A percentile compares a stretch with the other conserved stretches of the same genome.
These are phyloP conservation scores for Dipus sagitta DNA, from an alignment of 2,797 vertebrate species.

Conservation along the genomic window DNA sequence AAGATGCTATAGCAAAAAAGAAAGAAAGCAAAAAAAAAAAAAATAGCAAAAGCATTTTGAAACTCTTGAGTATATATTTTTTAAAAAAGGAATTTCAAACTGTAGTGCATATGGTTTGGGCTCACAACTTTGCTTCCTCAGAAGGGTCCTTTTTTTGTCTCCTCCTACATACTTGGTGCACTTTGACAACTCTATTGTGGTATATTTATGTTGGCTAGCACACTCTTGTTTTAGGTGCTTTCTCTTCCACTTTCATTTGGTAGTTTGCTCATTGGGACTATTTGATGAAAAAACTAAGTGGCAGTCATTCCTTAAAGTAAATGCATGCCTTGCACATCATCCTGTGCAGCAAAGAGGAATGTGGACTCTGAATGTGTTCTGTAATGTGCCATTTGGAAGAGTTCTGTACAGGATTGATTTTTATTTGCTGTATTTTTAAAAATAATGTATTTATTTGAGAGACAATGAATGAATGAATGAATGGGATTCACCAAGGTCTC, in stretches of 20 bases:
- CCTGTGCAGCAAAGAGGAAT: background rate
- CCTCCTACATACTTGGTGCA: background rate
- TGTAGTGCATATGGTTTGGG: background rate
- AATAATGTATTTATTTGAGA: too few relatives aligned
- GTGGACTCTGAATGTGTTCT: background rate
- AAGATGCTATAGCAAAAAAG: background rate
- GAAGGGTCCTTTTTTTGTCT: slow-evolving; percentile 34
- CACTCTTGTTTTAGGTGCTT: background rate
- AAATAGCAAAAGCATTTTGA: background rate
- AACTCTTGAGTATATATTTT: background rate
- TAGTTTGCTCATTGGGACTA: slow-evolving; percentile 9
- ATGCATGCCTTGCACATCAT: background rate
- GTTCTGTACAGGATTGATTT: background rate
- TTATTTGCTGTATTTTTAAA: background rate
- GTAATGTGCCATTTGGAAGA: background rate
- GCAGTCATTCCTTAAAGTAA: background rate
- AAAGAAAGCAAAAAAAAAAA: background rate
- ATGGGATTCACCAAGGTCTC: too few relatives aligned
- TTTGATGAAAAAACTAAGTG: slow-evolving; percentile 58
- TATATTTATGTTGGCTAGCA: slow-evolving; percentile 16
- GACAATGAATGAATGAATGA: too few relatives aligned
- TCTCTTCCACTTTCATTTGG: background rate
- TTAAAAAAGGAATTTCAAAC: background rate
- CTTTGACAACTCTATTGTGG: background rate
- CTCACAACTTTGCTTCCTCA: background rate